Base-by-base conservation (phyloP, 2,113 vertebrate genomes). In the Damaliscus lunatus region DNA sequence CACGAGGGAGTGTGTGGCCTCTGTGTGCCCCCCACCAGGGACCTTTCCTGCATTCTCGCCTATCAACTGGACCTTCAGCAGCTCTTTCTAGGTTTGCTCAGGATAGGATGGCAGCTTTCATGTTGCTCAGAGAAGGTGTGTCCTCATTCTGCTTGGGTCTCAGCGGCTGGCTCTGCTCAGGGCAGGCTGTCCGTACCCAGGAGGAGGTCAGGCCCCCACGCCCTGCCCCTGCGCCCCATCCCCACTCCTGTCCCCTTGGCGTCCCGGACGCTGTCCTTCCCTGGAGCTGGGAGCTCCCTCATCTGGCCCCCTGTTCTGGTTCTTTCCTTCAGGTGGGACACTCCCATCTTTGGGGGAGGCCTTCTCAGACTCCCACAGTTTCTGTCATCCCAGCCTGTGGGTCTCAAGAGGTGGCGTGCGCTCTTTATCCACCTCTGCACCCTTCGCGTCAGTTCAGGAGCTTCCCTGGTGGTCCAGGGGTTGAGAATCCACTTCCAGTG, bases 11-110 rank as follows among this genome's bases (percentile, higher is more conserved):
- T 19, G 8, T 11, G 12, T 11, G 52, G 57, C 14, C 60, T 57
- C 7, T 87, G 17, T 50, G 71, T 29, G 59, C 40, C 59, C 59
- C 74, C 64, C 33, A 10, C 23, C 4, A 90, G 12, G 12, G 4
- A 31, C 14, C 29, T 46, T 86, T 91, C 43, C 77, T 94, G 12
- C 57, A 13, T 48, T 71, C 13, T 33, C 14, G 5, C n/a, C 21
- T 67, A 23, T 10, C 33, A 25, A 88, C 36, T 89, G 19, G 84
- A 50, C 71, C 15, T 33, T 78, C 0, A 3, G 17, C 13, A 7
- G 6, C 55, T 91, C 77, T 92, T 80, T 87, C 71, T 96, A 33
- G 29, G 11, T 97, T 95, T 89, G 43, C 17, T 81, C 29, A 67
- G n/a, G 10, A 83, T 67, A 64, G 57, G 59, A 60, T 13, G 60